These are phyloP conservation scores for Amiota mariae DNA, from an alignment of 2,888 invertebrate genomes.

Conservation along the genomic window DNA sequence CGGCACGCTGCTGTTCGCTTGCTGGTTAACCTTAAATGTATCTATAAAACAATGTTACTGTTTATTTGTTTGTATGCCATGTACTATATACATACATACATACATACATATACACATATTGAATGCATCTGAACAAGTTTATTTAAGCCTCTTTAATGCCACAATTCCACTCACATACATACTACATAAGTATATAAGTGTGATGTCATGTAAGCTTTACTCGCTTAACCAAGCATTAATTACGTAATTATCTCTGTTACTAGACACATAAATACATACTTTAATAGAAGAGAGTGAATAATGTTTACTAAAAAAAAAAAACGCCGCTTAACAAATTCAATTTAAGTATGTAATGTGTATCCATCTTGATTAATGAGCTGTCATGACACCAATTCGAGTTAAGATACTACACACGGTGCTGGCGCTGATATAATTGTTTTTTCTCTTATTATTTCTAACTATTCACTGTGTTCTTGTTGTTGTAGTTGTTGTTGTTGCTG, in stretches of 20 bases:
- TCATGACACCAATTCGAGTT: not conserved
- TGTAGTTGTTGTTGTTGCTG: no score
- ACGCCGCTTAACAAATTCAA: constrained; percentile 9
- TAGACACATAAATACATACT: no score
- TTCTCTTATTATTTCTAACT: no score
- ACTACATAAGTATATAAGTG: not conserved
- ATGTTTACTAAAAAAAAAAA: not conserved
- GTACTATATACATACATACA: constrained; percentile 5
- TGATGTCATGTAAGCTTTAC: constrained; percentile 20
- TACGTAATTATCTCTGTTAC: constrained; percentile 5
- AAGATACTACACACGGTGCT: no score
- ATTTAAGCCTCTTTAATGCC: constrained; percentile 3
- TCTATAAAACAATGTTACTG: no score
- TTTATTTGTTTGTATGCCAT: no score
- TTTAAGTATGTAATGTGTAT: not conserved
- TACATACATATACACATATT: not conserved
- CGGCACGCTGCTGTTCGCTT: not conserved
- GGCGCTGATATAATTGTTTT: no score
- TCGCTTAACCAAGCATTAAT: constrained; percentile 13
- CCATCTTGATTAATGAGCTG: constrained; percentile 20
- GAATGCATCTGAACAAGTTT: no score
- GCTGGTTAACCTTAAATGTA: not conserved
- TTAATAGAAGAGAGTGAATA: no score
- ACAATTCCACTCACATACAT: not conserved
- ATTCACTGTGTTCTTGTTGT: no score